phyloP scores from a whole-genome alignment of 2,113 vertebrate genomes.

The Nycticryphes semicollaris region DNA sequence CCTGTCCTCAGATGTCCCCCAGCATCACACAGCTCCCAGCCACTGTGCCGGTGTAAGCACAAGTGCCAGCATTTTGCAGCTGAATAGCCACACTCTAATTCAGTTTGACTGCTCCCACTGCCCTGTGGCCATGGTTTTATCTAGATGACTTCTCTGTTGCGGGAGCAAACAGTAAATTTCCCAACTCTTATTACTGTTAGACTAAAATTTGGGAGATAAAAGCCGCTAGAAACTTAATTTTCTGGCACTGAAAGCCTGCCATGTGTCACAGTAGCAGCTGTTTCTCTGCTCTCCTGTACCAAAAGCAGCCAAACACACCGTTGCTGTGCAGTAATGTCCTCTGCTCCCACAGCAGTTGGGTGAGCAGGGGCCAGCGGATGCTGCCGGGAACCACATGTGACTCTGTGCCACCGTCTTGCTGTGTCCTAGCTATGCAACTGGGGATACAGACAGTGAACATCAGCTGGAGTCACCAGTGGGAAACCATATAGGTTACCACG shows the following conservation, averaged over 20 bases:
- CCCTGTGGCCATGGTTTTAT: neutral
- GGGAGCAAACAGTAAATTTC: neutral
- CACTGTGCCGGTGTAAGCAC: neutral
- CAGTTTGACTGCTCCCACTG: neutral
- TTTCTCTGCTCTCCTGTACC: neutral
- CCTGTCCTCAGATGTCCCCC: neutral
- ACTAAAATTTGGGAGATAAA: neutral
- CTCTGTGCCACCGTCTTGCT: rapidly evolving
- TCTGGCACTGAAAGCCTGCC: neutral
- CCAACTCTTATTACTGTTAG: neutral
- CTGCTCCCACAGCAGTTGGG: neutral
- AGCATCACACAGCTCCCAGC: neutral
- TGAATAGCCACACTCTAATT: neutral
- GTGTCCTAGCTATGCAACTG: rapidly evolving
- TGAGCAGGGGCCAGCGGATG: too few relatives aligned
- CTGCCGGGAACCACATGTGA: neutral
- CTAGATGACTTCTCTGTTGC: neutral
- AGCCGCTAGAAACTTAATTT: neutral
- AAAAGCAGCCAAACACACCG: rapidly evolving
- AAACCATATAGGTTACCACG: rapidly evolving
- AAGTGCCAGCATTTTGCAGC: neutral
- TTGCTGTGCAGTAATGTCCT: neutral
- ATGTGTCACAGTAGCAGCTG: neutral
- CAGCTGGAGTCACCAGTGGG: rapidly evolving
- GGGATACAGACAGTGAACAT: rapidly evolving